These are phyloP conservation scores for Astropecten irregularis DNA, from an alignment of 53 echinoderm and acorn worm genomes.

Conservation along the genomic window DNA sequence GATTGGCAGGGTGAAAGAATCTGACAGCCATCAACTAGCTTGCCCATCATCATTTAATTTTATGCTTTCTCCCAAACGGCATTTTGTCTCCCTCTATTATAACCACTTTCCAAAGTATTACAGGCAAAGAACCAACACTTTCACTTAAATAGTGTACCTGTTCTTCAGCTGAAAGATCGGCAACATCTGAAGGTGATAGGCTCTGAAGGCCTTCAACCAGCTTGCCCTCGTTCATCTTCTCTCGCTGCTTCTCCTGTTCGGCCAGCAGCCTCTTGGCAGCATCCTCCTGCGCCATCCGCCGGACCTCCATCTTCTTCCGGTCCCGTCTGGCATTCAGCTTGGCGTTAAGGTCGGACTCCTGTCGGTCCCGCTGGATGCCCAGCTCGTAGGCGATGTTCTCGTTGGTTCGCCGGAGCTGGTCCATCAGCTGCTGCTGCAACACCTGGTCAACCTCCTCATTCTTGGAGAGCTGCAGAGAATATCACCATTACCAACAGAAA, in stretches of 20 bases:
- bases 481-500: too few species aligned
- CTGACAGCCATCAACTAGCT: slow-evolving; percentile 6
- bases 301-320: slow-evolving; percentile 64
- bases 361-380: slow-evolving; percentile 68
- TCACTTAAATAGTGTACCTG: too few species aligned
- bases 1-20: not conserved
- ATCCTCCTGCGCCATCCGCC: slow-evolving; percentile 81
- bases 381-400: slow-evolving; percentile 89
- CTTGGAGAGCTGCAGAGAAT: slow-evolving; percentile 55
- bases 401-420: slow-evolving; percentile 83
- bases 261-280: slow-evolving; percentile 78
- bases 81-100: too few species aligned
- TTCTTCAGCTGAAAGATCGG: slow-evolving; percentile 87
- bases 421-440: slow-evolving; percentile 87
- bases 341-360: slow-evolving; percentile 81
- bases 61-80: too few species aligned
- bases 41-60: not conserved
- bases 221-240: slow-evolving; percentile 60
- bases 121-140: too few species aligned
- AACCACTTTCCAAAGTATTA: too few species aligned
- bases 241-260: slow-evolving; percentile 82
- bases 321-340: slow-evolving; percentile 75
- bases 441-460: slow-evolving; percentile 78
- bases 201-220: slow-evolving; percentile 64
- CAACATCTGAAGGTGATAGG: slow-evolving; percentile 66